These are phyloP conservation scores for Eolophus roseicapilla DNA, from an alignment of 2,113 vertebrate species.

Conservation along the genomic window DNA sequence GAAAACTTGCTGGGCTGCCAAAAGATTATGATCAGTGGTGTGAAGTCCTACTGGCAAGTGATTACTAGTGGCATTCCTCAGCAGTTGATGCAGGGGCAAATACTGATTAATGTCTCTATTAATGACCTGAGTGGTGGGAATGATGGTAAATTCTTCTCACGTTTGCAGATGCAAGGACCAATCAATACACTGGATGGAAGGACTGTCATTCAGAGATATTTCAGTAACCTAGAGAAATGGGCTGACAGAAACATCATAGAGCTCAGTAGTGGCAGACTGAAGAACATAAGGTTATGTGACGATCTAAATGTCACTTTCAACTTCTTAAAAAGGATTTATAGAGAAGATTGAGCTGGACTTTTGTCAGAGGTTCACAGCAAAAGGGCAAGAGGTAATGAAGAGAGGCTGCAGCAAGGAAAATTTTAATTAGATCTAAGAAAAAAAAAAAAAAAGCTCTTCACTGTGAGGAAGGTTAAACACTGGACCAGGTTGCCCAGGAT, in stretches of 20 bases:
- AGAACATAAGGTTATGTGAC: conserved; percentile 15
- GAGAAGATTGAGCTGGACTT: conserved; percentile 1
- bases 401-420: neutral
- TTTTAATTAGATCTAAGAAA: neutral
- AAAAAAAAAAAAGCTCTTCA: neutral
- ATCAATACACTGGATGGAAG: neutral
- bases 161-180: neutral
- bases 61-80: neutral
- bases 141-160: conserved; percentile 12
- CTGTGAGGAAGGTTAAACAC: neutral
- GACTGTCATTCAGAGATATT: neutral
- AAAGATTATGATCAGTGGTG: neutral
- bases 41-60: neutral
- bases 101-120: conserved; percentile 27
- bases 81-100: neutral
- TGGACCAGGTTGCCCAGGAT: neutral
- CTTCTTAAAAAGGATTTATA: conserved; percentile 39
- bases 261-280: neutral
- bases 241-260: conserved; percentile 26
- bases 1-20: neutral
- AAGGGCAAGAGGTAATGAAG: conserved; percentile 21
- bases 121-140: neutral
- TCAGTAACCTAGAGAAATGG: neutral
- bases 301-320: conserved; percentile 47
- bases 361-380: conserved; percentile 19